These are phyloP conservation scores for Sesia apiformis DNA, from an alignment of 2,888 invertebrate genomes.

Conservation along the genomic window DNA sequence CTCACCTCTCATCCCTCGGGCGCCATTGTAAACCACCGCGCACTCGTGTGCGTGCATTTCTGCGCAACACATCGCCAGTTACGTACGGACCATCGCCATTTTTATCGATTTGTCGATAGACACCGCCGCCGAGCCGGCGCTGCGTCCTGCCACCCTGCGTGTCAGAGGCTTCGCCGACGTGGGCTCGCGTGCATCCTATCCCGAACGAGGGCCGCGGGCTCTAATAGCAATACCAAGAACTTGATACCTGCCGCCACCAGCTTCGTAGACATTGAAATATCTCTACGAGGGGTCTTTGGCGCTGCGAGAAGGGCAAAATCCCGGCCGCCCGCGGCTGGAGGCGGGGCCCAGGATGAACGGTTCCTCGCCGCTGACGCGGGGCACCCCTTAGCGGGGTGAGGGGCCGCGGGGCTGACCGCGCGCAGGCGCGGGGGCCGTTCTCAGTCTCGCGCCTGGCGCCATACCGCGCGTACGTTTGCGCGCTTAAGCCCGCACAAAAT, in stretches of 20 bases:
- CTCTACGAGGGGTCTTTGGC: conserved; percentile 1
- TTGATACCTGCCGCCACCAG: background rate
- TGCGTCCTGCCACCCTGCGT: conserved; percentile 3
- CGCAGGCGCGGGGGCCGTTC: conserved; percentile 23
- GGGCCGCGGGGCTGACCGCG: conserved; percentile 17
- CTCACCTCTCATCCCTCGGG: conserved; percentile 7
- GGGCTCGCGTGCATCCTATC: background rate
- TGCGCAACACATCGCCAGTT: conserved; percentile 31
- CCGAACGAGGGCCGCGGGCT: background rate
- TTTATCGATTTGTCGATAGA: conserved; percentile 42
- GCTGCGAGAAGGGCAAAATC: conserved; percentile 9
- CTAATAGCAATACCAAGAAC: background rate
- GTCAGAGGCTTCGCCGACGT: background rate
- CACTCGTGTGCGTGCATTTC: conserved; percentile 31
- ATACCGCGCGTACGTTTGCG: conserved; percentile 48
- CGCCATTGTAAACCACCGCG: conserved; percentile 4
- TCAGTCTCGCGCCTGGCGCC: conserved; percentile 52
- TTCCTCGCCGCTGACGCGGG: conserved; percentile 18
- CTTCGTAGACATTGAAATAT: background rate
- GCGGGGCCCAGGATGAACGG: conserved; percentile 14
- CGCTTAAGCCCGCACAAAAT: conserved; percentile 36
- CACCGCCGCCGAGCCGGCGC: conserved; percentile 7
- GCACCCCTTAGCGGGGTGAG: conserved; percentile 31
- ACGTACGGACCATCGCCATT: conserved; percentile 29
- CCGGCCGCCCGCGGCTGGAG: conserved; percentile 5